Percentiles rank a stretch among this genome's conserved stretches.
These are phyloP conservation scores for Drosophila navojoa DNA, from an alignment of 1,140 invertebrate genomes.

Conservation along the genomic window DNA sequence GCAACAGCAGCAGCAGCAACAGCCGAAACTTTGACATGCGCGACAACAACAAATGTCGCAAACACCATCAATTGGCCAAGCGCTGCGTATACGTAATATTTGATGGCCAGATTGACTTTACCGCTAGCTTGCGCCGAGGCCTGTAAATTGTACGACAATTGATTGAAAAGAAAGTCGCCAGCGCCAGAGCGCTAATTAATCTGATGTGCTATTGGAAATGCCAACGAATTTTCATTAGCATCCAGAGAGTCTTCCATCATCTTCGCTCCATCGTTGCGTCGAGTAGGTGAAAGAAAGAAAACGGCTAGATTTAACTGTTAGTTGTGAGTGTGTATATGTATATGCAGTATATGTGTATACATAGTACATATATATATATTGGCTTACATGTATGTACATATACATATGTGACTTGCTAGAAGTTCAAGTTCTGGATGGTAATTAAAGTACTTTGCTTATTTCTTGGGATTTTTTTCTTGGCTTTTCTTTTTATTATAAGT, in stretches of 20 bases:
- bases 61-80: neutral
- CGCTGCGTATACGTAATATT: slow-evolving; percentile 43
- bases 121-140: neutral
- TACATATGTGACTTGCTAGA: too few relatives aligned
- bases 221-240: neutral
- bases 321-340: too few relatives aligned
- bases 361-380: too few relatives aligned
- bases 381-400: too few relatives aligned
- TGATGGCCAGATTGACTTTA: slow-evolving; percentile 16
- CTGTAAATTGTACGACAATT: neutral
- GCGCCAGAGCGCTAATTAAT: slow-evolving; percentile 11
- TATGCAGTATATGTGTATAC: too few relatives aligned
- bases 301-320: too few relatives aligned
- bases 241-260: neutral
- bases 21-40: slow-evolving; percentile 35
- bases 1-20: slow-evolving; percentile 4
- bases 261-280: neutral
- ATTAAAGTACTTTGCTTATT: too few relatives aligned
- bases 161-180: slow-evolving; percentile 14
- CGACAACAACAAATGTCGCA: slow-evolving; percentile 24
- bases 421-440: too few relatives aligned
- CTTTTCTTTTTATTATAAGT: too few relatives aligned
- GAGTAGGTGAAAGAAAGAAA: too few relatives aligned
- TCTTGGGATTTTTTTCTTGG: too few relatives aligned
- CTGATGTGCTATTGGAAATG: neutral